Base-by-base conservation (phyloP, 2,888 invertebrate genomes). In the Eugnorisma glareosa region DNA sequence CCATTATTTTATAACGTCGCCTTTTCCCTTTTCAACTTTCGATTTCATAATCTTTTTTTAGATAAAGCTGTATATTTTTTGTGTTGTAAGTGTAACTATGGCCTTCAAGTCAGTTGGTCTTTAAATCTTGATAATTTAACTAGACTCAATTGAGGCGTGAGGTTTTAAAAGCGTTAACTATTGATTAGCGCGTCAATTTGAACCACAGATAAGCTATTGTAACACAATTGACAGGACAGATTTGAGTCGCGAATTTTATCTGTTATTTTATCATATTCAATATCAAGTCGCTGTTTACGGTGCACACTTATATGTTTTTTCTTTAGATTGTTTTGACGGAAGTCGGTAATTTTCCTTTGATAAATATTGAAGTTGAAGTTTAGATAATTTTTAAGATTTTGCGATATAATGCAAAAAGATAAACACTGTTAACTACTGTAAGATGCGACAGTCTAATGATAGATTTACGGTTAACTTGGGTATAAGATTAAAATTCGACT, bases 131-230 rank as follows among this genome's bases (percentile, higher is more conserved):
- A 66, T 43, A 81, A 66, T 79, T 83, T 37, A 37, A 45, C 37
- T 61, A 66, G 28, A 59, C 10, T 24, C 68, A 68, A 71, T 78
- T 80, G 69, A 61, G 28, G 24, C 28, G 40, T 57, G 40, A 59
- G 24, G 57, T 70, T n/a, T 13, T 61, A 31, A 24, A 78, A 45
- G 51, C 51, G 68, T 69, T 72, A 72, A 79, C 59, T 66, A 71
- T 64, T 83, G 84, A 83, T 83, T 69, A 81, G 57, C 24, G n/a
- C 69, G 59, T 72, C 72, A 81, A 83, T 40, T 64, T 40, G 40
- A 40, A 64, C 40, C n/a, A 40, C 15, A 40, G 64, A 40, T 64
- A 64, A 64, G 10, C n/a, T n/a, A 64, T 40, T 61, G 57, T 69
- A 72, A 72, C 59, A 45, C 54, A 21, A 45, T 69, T 84, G 68